Evolutionary conservation across 2,888 invertebrate species (phyloP), one percentile per base, ranked within the genome.

Genomic region (Pachymerium ferrugineum): DNA sequence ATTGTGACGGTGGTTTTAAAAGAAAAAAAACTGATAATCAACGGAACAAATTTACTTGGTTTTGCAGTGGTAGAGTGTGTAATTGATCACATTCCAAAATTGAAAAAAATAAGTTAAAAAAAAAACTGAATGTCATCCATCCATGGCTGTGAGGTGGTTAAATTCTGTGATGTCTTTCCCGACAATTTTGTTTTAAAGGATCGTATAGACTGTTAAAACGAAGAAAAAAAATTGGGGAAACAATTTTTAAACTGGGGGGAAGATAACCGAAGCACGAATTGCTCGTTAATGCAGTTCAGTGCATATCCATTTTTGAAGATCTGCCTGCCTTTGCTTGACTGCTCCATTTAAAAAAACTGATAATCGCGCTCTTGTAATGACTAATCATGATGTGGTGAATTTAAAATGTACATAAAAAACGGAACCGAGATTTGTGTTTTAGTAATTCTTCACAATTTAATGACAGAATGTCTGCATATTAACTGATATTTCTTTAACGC

Each of bases 381-480:
- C 12, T 47, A 47, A 47, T 47, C 47, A 47, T 47, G 47, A 47
- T 47, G 47, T 47, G 47, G 47, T 47, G 47, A 47, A 47, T 47
- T 47, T 47, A 47, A 8, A 19, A 47, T 16, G 47, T 47, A 19
- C 19, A 47, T 19, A 47, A 47, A 47, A 47, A 47, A 16, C 6
- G 8, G 47, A 47, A 3, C 47, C n/a, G 47, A 47, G 47, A 47
- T 47, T n/a, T 47, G 47, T 47, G 47, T 47, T 16, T 47, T 47
- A n/a, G 47, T 47, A 47, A 19, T 47, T 19, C 47, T 47, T 14
- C 10, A 47, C 47, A 19, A 47, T 47, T 47, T 19, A 47, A 47
- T 47, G 47, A 16, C 47, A 47, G 47, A 19, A 47, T 47, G 47
- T 47, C 47, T 16, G 47, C n/a, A n/a, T n/a, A n/a, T n/a, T n/a